Base-by-base conservation (phyloP, 1,140 invertebrate genomes). In the Drosophila nikananu region DNA sequence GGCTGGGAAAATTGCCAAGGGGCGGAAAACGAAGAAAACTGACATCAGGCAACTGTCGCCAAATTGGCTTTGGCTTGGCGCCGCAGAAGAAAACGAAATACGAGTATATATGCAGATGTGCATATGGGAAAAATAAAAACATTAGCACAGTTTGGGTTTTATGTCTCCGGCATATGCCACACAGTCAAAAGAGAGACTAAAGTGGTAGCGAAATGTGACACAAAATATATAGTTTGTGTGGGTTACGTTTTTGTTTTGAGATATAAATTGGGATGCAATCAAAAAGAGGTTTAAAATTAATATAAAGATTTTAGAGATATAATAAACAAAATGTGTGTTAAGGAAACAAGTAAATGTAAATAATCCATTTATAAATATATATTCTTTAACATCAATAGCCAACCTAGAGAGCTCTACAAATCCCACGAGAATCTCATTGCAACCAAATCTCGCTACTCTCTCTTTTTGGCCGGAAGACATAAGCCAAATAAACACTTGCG, bases 21-120 rank as follows among this genome's bases (percentile, higher is more conserved):
- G 41, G 42, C 13, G 63, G 39, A 68, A 71, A 54, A 35, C 30
- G 54, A 61, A 39, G 54, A 61, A 42, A 44, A 27, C 27, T 42
- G 54, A 48, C 66, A 41, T 68, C 66, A 19, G 15, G 35, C 54
- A 48, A 60, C 37, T 68, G 75, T 78, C 75, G 55, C 74, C 74
- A 78, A 77, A 70, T 77, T 77, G 73, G 75, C 49, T 67, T 77
- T 77, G 75, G 63, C 49, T 60, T 68, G 73, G 74, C 75, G 63
- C 63, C 63, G 49, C 74, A 76, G 8, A 67, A 77, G 48, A 54
- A 59, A 48, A 77, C 49, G 55, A 51, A 72, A 73, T 61, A 44
- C 37, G 41, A 30, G 57, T 37, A 58, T 39, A 62, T 30, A 42
- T 55, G 51, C 51, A 52, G 51, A 35, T 39, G 58, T 55, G 60